These are phyloP conservation scores for Pyrocephalus nanus DNA, from an alignment of 2,797 vertebrate genomes.

Conservation along the genomic window DNA sequence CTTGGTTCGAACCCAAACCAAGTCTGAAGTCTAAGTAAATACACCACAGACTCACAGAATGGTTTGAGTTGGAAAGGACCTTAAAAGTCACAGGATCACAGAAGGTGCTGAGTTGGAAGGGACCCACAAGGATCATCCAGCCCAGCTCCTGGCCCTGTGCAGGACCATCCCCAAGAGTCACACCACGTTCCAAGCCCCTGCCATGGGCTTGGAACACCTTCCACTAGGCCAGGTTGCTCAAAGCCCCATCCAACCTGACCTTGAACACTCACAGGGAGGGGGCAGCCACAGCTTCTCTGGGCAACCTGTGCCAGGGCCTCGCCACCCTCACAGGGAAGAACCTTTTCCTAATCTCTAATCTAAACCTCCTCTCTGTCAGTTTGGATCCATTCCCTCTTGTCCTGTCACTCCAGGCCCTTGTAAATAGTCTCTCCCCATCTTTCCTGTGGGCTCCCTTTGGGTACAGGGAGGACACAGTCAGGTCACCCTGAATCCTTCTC, in stretches of 20 bases:
- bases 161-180: no score
- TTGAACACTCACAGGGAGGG: not conserved
- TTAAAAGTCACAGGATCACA: not conserved
- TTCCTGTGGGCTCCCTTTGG: no score
- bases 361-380: not conserved
- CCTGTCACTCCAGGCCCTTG: no score
- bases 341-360: not conserved
- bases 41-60: not conserved
- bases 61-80: not conserved
- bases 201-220: not conserved
- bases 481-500: not conserved
- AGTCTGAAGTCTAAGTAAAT: not conserved
- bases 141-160: no score
- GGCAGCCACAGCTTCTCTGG: not conserved
- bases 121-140: no score
- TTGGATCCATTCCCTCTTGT: rapidly evolving
- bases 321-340: rapidly evolving
- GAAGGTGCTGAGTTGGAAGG: no score
- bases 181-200: not conserved
- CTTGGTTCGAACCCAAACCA: not conserved
- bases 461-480: rapidly evolving
- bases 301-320: rapidly evolving
- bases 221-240: rapidly evolving
- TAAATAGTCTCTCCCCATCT: not conserved
- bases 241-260: rapidly evolving